phyloP scores from a whole-genome alignment of 1,140 invertebrate genomes.

The Meloidogyne floridensis region DNA sequence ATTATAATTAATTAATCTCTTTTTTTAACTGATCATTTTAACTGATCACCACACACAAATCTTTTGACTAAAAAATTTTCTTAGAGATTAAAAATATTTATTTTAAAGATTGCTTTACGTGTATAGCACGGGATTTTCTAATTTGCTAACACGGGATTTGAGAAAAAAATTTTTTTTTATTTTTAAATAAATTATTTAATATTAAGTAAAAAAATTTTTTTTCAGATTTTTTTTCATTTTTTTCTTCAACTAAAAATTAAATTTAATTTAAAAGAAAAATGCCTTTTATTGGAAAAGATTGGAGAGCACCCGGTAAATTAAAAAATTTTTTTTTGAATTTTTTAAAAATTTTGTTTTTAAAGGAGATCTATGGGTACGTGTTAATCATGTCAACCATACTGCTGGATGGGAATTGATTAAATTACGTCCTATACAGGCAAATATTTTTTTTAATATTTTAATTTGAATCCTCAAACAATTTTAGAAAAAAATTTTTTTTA shows the following conservation, averaged over 20 bases:
- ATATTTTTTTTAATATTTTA: constrained; percentile 4
- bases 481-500: constrained; percentile 15
- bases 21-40: too few relatives aligned
- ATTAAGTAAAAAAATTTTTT: not conserved
- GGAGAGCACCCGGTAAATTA: constrained; percentile 79
- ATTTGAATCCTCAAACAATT: not conserved
- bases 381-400: constrained; percentile 82
- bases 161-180: too few relatives aligned
- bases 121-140: too few relatives aligned
- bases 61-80: too few relatives aligned
- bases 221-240: not conserved
- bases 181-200: too few relatives aligned
- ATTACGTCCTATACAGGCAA: constrained; percentile 69
- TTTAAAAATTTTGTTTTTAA: constrained; percentile 65
- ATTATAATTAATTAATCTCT: too few relatives aligned
- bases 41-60: too few relatives aligned
- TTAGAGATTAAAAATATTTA: too few relatives aligned
- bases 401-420: constrained; percentile 90
- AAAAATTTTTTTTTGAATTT: constrained; percentile 64
- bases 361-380: constrained; percentile 96
- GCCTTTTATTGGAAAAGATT: constrained; percentile 79
- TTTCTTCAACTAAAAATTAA: not conserved
- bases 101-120: too few relatives aligned
- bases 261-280: constrained; percentile 69
- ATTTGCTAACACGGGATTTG: too few relatives aligned